A percentile compares a stretch with the other conserved stretches of the same genome.
These are phyloP conservation scores for Botia almorhae DNA, from an alignment of 2,797 vertebrate species.

Conservation along the genomic window DNA sequence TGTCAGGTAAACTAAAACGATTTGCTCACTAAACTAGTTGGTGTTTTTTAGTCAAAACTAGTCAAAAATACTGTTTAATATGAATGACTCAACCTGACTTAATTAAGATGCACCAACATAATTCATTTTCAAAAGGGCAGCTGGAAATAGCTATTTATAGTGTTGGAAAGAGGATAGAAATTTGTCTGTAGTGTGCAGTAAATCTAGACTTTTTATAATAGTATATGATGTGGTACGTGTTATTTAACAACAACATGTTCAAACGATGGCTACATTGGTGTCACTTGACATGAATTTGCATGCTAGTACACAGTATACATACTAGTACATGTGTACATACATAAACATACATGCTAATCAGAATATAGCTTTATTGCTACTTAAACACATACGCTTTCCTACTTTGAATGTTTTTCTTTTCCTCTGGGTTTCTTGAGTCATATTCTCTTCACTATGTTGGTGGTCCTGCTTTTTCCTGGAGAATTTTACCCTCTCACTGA, in stretches of 20 bases:
- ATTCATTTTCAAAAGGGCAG: background rate
- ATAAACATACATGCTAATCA: too few species aligned
- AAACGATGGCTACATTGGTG: too few species aligned
- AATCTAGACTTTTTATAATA: background rate
- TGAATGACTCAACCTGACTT: background rate
- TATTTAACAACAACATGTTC: too few species aligned
- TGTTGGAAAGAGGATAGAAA: background rate
- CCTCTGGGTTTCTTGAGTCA: background rate
- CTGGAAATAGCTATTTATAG: background rate
- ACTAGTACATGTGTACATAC: too few species aligned
- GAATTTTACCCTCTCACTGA: background rate
- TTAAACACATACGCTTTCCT: too few species aligned
- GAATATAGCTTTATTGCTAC: too few species aligned
- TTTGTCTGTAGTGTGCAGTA: background rate
- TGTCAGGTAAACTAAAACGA: too few species aligned
- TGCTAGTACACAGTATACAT: too few species aligned
- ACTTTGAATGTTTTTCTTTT: background rate
- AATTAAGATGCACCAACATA: background rate
- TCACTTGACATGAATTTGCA: too few species aligned
- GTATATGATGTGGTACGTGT: too few species aligned
- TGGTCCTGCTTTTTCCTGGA: background rate
- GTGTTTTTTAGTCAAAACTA: background rate
- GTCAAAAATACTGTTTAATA: background rate
- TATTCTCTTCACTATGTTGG: conserved; percentile 15
- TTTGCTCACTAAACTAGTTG: background rate